phyloP scores from a whole-genome alignment of 2,888 invertebrate species.

The Coelinius sp. region DNA sequence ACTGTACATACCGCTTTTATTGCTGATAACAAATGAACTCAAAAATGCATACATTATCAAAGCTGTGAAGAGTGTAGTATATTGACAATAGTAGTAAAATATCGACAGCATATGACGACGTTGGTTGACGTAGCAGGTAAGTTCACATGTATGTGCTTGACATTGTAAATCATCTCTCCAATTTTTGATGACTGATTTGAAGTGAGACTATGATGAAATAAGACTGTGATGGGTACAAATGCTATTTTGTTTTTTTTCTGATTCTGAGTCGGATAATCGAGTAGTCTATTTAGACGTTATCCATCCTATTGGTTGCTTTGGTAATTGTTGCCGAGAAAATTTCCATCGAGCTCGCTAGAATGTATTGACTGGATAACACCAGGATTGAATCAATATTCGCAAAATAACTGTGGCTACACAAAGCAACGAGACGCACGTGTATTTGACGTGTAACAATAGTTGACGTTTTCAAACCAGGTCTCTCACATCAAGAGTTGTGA shows the following conservation, averaged over 20 bases:
- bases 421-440: not conserved
- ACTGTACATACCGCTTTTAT: slow-evolving; percentile 16
- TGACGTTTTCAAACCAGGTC: not conserved
- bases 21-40: not conserved
- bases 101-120: not conserved
- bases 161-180: not conserved
- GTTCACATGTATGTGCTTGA: slow-evolving; percentile 18
- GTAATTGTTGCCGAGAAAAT: not conserved
- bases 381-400: not conserved
- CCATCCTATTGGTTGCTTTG: not conserved
- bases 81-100: slow-evolving; percentile 1
- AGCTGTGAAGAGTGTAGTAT: not conserved
- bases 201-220: not conserved
- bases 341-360: not conserved
- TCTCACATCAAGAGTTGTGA: not conserved
- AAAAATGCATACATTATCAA: slow-evolving; percentile 12
- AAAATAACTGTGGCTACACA: not conserved
- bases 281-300: too few relatives aligned
- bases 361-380: not conserved
- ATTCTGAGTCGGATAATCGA: too few relatives aligned
- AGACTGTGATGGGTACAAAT: not conserved
- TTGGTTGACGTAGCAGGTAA: not conserved
- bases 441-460: not conserved
- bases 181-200: not conserved
- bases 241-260: too few relatives aligned